phyloP scores from a whole-genome alignment of 2,113 vertebrate genomes.

The Paraplagusia blochii region DNA sequence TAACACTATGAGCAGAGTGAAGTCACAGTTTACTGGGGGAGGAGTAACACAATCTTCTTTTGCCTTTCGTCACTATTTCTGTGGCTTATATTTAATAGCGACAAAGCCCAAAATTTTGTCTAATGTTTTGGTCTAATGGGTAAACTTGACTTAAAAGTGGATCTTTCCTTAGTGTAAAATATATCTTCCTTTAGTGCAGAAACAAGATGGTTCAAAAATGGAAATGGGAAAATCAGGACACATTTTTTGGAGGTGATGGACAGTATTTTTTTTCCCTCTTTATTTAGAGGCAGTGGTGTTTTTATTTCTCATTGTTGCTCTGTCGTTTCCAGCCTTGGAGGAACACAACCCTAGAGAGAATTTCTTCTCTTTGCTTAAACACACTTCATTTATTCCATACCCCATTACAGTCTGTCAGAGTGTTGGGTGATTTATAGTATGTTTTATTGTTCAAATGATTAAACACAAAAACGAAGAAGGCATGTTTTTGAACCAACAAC shows the following conservation, averaged over 20 bases:
- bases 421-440: conserved; percentile 22
- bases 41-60: conserved; percentile 42
- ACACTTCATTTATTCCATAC: conserved; percentile 1
- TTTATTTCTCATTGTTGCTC: conserved; percentile 10
- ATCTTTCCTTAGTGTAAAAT: no score
- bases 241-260: conserved; percentile 18
- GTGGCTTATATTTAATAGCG: conserved; percentile 32
- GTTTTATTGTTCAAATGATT: conserved; percentile 2
- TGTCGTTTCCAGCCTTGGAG: conserved; percentile 5
- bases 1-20: conserved; percentile 31
- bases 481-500: conserved; percentile 32
- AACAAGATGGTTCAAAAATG: conserved; percentile 6
- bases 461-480: conserved; percentile 11
- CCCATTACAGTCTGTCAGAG: conserved; percentile 28
- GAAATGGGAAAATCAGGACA: conserved; percentile 17
- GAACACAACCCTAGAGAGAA: conserved; percentile 1
- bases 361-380: conserved; percentile 12
- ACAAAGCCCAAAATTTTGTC: no score
- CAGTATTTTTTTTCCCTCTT: conserved; percentile 41
- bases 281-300: conserved; percentile 21
- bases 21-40: conserved; percentile 39
- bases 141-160: no score
- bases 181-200: conserved; percentile 12
- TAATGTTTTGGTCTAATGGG: no score
- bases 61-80: conserved; percentile 34